Evolutionary conservation across 1,140 invertebrate species (phyloP), one percentile per base, ranked within the genome.

Genomic region (Magallana gigas): DNA sequence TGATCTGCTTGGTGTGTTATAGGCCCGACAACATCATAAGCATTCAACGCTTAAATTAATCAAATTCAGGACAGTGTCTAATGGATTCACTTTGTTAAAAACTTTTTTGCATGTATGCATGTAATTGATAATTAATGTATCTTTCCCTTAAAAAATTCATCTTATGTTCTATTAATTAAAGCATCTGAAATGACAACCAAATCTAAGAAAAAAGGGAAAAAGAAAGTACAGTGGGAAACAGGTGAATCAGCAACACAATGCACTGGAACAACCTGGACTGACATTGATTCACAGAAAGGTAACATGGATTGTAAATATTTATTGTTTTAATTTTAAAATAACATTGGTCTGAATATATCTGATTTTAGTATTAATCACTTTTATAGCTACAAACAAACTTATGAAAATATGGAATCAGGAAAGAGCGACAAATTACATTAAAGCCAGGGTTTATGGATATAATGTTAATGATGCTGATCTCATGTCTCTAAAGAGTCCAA

Each of bases 271-370:
- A 64, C 60, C 60, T 64, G 60, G 60, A 64, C 64, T 71, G 64
- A 71, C 23, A 71, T 71, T 71, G 64, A 71, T 71, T 71, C 64
- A 71, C 23, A 71, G 8, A 71, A 71, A 23, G 64, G 64, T 71
- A 23, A 71, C n/a, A 71, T 71, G 7, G 64, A 36, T 29, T 71
- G 6, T 29, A 71, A 23, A 23, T 11, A 36, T 71, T 71, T 71
- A 23, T 11, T 29, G 64, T 71, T 29, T 48, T 29, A 11, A 71
- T 23, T 71, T 71, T 71, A 29, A 71, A 71, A 71, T 71, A 71
- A 4, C 18, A 9, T 71, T 23, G 18, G 23, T 71, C 18, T 71
- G 18, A 23, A 18, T 71, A 18, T 23, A 71, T 18, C 23, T 29
- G 64, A 18, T 71, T n/a, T 64, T 7, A 64, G 64, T 18, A 71